Percentiles rank a stretch among this genome's conserved stretches.
Conservation (phyloP, 2,888 invertebrate genomes). For the Microplitis deprimator region DNA sequence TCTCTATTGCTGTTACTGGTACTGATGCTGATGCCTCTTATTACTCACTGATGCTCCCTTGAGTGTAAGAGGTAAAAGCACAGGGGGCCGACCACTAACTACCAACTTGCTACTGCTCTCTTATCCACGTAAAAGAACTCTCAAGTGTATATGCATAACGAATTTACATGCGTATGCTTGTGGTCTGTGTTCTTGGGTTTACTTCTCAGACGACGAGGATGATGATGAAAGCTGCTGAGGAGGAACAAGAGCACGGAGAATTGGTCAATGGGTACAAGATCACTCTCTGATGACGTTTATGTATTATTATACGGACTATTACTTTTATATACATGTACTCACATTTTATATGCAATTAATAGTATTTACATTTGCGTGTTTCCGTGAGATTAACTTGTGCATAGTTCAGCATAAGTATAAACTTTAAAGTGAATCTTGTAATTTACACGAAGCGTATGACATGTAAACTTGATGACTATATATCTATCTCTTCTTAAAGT, state of each 20-base stretch:
- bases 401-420: neutral
- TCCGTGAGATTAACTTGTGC: too few species aligned
- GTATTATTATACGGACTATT: neutral
- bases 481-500: neutral
- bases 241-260: neutral
- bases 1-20: neutral
- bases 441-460: neutral
- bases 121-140: conserved; percentile 35
- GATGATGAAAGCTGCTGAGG: neutral
- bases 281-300: neutral
- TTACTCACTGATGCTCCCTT: conserved; percentile 3
- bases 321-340: neutral
- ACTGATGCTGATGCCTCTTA: neutral
- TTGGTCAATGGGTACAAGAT: conserved; percentile 6
- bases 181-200: conserved; percentile 9
- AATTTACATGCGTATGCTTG: neutral
- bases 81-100: conserved; percentile 1
- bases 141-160: conserved; percentile 25
- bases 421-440: neutral
- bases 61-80: conserved; percentile 6
- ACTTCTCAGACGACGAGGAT: too few species aligned
- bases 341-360: neutral
- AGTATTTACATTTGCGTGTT: neutral
- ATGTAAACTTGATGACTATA: neutral
- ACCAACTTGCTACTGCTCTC: conserved; percentile 24